phyloP scores from a whole-genome alignment of 92 coral and sea anemone species.

The Siderastrea radians region DNA sequence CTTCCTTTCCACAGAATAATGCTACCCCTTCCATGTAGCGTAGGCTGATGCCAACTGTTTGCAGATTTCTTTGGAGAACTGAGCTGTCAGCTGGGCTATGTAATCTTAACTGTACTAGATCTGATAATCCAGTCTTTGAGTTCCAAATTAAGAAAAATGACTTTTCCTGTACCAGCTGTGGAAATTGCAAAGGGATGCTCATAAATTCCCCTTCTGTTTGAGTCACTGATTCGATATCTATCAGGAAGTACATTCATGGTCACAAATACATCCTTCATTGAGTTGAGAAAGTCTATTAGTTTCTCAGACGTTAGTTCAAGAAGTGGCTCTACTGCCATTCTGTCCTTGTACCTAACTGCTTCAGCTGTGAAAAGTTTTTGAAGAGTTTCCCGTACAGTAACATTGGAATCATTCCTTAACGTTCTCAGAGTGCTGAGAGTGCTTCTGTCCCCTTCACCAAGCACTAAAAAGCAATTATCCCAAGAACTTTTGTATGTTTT shows the following conservation, averaged over 20 bases:
- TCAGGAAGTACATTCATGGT: slow-evolving; percentile 69
- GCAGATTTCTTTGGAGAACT: slow-evolving; percentile 56
- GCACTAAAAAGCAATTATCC: slow-evolving; percentile 65
- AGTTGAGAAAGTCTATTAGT: slow-evolving; percentile 38
- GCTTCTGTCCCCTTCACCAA: slow-evolving; percentile 67
- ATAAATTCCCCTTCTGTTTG: slow-evolving; percentile 64
- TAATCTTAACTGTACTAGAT: slow-evolving; percentile 54
- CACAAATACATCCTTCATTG: slow-evolving; percentile 52
- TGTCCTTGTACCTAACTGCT: slow-evolving; percentile 50
- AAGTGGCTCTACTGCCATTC: slow-evolving; percentile 66
- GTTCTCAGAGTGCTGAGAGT: slow-evolving; percentile 61
- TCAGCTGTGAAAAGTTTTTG: slow-evolving; percentile 51
- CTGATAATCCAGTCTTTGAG: slow-evolving; percentile 56
- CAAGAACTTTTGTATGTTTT: slow-evolving; percentile 66
- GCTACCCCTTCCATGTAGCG: slow-evolving; percentile 57
- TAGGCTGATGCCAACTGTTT: slow-evolving; percentile 52
- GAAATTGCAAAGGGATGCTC: slow-evolving; percentile 66
- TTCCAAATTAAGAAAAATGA: slow-evolving; percentile 67
- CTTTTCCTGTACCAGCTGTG: slow-evolving; percentile 49
- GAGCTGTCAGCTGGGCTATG: slow-evolving; percentile 61
- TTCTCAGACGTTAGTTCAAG: slow-evolving; percentile 26
- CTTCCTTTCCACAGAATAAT: slow-evolving; percentile 61
- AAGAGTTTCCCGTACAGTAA: slow-evolving; percentile 29
- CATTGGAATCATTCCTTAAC: slow-evolving; percentile 53
- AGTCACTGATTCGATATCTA: slow-evolving; percentile 61